Evolutionary conservation across 2,797 vertebrate species (phyloP).

Genomic region (Phaenicophaeus curvirostris): DNA sequence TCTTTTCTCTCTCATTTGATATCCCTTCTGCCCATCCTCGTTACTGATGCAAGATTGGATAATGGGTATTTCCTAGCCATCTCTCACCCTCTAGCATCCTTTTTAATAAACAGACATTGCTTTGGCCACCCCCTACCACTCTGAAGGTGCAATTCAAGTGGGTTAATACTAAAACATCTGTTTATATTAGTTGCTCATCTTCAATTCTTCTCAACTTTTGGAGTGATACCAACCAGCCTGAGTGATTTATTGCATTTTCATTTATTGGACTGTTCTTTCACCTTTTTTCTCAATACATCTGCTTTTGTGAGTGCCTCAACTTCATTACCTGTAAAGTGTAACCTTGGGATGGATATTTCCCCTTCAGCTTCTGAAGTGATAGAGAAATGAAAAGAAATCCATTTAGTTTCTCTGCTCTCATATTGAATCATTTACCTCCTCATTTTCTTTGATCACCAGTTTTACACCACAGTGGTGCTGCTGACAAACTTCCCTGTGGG

Average conservation of each 20-base stretch:
- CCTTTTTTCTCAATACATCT: neutral
- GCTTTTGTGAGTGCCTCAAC: neutral
- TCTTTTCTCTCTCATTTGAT: neutral
- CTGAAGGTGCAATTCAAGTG: neutral
- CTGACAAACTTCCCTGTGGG: neutral
- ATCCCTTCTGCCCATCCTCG: neutral
- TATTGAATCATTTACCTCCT: neutral
- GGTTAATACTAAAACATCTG: neutral
- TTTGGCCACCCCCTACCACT: neutral
- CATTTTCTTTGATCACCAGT: neutral
- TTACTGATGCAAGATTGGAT: neutral
- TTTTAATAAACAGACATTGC: neutral
- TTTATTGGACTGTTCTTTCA: constrained; percentile 47
- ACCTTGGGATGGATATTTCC: constrained; percentile 56
- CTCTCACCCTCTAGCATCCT: neutral
- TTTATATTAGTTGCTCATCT: neutral
- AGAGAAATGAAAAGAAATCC: constrained; percentile 24
- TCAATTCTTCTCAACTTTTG: constrained; percentile 3
- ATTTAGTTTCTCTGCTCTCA: neutral
- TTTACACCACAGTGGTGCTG: neutral
- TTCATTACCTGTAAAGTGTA: constrained; percentile 40
- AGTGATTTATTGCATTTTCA: constrained; percentile 54
- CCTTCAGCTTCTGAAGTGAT: constrained; percentile 38
- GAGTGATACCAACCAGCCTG: constrained; percentile 21
- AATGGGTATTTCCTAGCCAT: neutral